Conservation (phyloP, 2,888 invertebrate species). For the Lasioglossum zephyrum region DNA sequence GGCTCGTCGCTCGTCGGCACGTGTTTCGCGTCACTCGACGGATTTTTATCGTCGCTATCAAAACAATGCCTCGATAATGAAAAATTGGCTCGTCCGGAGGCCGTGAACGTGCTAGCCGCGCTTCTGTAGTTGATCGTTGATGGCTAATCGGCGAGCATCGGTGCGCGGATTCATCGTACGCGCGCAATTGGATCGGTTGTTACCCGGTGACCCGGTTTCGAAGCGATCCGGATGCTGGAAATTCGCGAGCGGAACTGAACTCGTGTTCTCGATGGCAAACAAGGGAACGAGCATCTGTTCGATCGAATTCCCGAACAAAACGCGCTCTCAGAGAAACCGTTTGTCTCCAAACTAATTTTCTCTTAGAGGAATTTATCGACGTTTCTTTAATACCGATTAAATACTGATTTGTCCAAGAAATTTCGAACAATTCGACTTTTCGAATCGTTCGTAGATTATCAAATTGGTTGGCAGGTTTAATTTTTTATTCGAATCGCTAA, state of each 20-base stretch:
- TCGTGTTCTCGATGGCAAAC: background rate
- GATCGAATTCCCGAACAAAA: background rate
- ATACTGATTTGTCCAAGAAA: no score
- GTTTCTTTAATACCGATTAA: no score
- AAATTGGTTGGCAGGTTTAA: no score
- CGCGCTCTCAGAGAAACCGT: background rate
- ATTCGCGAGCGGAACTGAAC: slow-evolving; percentile 17
- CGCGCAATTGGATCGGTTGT: background rate
- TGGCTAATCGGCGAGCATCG: background rate
- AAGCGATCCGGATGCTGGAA: slow-evolving; percentile 7
- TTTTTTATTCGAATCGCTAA: no score
- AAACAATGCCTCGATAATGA: slow-evolving; percentile 31
- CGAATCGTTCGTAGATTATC: no score
- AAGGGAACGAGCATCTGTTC: background rate
- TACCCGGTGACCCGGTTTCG: background rate
- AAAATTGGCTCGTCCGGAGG: slow-evolving; percentile 17
- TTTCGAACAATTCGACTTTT: no score
- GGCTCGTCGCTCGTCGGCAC: background rate
- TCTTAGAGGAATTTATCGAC: no score
- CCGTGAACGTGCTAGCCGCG: background rate
- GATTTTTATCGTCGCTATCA: slow-evolving; percentile 49
- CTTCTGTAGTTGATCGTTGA: slow-evolving; percentile 13
- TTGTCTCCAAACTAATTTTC: no score
- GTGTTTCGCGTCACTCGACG: slow-evolving; percentile 5
- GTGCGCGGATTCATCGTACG: slow-evolving; percentile 12